phyloP scores from a whole-genome alignment of 64 coral and sea anemone species.

The Acropora yongei region DNA sequence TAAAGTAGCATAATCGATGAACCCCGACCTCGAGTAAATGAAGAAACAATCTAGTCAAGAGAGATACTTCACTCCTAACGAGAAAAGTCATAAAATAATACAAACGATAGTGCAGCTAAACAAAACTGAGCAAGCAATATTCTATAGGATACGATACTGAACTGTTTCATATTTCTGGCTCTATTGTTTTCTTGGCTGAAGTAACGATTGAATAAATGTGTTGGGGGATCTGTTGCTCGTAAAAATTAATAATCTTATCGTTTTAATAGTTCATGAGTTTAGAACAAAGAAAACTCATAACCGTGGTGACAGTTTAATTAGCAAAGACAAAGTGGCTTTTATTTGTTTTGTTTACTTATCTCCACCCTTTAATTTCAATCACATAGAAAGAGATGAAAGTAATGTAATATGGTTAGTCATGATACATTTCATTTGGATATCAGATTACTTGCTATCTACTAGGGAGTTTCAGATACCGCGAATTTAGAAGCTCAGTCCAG shows the following conservation, averaged over 20 bases:
- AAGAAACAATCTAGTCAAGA: neutral
- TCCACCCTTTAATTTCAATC: neutral
- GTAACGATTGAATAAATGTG: neutral
- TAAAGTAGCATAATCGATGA: neutral
- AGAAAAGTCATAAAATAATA: neutral
- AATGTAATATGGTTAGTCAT: neutral
- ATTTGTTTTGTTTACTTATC: neutral
- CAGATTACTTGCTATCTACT: too few species aligned
- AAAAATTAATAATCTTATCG: neutral
- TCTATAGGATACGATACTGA: too few species aligned
- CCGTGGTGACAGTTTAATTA: neutral
- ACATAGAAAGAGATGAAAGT: neutral
- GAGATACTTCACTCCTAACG: neutral
- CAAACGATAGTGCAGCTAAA: too few species aligned
- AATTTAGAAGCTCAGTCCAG: neutral
- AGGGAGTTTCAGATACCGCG: too few species aligned
- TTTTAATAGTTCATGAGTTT: conserved; percentile 3
- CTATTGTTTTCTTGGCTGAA: neutral
- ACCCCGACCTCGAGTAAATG: neutral
- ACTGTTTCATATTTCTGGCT: neutral
- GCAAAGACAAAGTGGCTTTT: neutral
- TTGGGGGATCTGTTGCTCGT: neutral
- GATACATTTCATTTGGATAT: conserved; percentile 3
- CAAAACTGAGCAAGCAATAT: too few species aligned
- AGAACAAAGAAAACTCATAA: conserved; percentile 10